These are phyloP conservation scores for Mamestra brassicae DNA, from an alignment of 2,888 invertebrate species.

Conservation along the genomic window DNA sequence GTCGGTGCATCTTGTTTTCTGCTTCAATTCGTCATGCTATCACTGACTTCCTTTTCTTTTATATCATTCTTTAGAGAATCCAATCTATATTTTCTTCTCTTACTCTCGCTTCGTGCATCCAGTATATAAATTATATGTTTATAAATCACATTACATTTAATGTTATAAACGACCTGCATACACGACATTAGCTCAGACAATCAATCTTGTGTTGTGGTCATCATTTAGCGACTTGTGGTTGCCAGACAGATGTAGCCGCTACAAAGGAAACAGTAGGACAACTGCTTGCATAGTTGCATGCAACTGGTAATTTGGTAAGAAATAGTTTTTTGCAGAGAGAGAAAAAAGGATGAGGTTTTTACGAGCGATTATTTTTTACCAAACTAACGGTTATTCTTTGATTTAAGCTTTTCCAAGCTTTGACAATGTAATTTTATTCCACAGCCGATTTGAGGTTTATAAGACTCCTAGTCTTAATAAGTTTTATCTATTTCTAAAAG, in stretches of 20 bases:
- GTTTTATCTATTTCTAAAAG: no score
- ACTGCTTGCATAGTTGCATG: neutral
- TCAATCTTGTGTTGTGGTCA: conserved; percentile 35
- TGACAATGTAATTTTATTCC: no score
- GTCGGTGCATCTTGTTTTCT: no score
- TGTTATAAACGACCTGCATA: conserved; percentile 17
- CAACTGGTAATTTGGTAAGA: no score
- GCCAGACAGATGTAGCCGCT: neutral
- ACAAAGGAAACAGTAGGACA: neutral
- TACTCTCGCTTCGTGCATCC: neutral
- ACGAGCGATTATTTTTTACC: no score
- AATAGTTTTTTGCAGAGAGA: no score
- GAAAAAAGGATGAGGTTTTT: no score
- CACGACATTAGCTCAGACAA: conserved; percentile 15
- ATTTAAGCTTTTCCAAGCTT: no score
- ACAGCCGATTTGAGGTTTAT: no score
- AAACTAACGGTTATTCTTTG: no score
- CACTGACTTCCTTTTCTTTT: neutral
- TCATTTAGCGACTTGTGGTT: neutral
- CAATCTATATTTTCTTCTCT: neutral
- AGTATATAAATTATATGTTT: neutral
- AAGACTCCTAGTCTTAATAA: no score
- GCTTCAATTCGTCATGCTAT: neutral
- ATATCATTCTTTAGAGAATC: neutral
- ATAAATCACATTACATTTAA: conserved; percentile 1